Percentiles rank a stretch among this genome's conserved stretches.
Evolutionary conservation across 2,797 vertebrate species (phyloP).

Genomic region (Monodelphis domestica): DNA sequence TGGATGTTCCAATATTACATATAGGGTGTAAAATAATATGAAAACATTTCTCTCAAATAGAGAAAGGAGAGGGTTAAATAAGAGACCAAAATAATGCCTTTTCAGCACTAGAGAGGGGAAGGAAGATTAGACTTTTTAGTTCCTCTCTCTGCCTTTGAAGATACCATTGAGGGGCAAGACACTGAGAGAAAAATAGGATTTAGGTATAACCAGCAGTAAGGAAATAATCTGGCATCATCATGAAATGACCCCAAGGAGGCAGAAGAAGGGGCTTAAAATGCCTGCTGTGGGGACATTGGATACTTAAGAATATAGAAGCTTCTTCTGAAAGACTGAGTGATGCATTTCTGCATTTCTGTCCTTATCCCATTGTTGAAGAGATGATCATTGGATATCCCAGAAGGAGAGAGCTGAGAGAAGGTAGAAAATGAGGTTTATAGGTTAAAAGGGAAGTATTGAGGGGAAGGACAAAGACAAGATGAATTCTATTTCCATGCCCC

Average conservation of each 20-base stretch:
- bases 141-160: background rate
- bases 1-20: too few species aligned
- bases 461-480: background rate
- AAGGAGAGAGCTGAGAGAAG: background rate
- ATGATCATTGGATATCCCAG: background rate
- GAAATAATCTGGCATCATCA: background rate
- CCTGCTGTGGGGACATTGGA: background rate
- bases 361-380: background rate
- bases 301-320: background rate
- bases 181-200: background rate
- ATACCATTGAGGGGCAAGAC: background rate
- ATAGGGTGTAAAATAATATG: background rate
- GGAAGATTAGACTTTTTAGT: background rate
- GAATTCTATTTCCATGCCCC: background rate
- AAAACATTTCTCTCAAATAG: background rate
- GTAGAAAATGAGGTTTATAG: background rate
- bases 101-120: background rate
- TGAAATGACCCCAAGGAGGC: background rate
- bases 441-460: background rate
- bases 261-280: background rate
- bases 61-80: too few species aligned
- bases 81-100: background rate
- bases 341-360: background rate
- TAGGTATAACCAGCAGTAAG: background rate
- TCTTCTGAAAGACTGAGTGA: background rate